A percentile compares a stretch with the other conserved stretches of the same genome.
Conservation (phyloP, 2,113 vertebrate genomes). For the Cettia cetti region DNA sequence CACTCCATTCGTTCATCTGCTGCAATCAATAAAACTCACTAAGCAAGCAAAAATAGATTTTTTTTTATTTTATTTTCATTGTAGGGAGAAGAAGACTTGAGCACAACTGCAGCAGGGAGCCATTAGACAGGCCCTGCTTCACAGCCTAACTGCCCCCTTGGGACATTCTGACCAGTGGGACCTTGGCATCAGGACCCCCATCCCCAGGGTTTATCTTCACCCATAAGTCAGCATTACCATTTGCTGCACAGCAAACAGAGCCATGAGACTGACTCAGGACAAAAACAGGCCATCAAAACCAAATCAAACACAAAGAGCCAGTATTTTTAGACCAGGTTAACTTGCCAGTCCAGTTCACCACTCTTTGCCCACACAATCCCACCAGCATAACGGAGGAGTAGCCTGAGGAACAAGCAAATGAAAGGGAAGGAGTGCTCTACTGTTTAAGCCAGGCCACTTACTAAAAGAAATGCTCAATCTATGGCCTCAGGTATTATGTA, state of each 20-base stretch:
- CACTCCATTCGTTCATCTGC: not conserved
- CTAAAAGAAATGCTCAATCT: not conserved
- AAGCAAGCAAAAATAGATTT: not conserved
- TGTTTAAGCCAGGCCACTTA: not conserved
- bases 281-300: not conserved
- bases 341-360: not conserved
- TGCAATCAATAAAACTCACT: not conserved
- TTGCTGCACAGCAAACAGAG: not conserved
- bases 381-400: not conserved
- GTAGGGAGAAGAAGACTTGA: not conserved
- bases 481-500: not conserved
- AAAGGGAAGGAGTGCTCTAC: not conserved
- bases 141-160: not conserved
- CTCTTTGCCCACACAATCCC: not conserved
- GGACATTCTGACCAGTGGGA: not conserved
- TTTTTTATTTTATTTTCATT: not conserved
- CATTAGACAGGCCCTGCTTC: not conserved
- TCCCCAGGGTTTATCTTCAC: not conserved
- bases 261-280: not conserved
- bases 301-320: not conserved
- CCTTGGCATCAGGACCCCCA: not conserved
- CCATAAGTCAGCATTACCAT: not conserved
- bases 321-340: not conserved
- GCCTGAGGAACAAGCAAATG: not conserved
- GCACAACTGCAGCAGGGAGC: not conserved